Evolutionary conservation across 2,113 vertebrate genomes (phyloP), one percentile per base, ranked within the genome.

Genomic region (Perccottus glenii): DNA sequence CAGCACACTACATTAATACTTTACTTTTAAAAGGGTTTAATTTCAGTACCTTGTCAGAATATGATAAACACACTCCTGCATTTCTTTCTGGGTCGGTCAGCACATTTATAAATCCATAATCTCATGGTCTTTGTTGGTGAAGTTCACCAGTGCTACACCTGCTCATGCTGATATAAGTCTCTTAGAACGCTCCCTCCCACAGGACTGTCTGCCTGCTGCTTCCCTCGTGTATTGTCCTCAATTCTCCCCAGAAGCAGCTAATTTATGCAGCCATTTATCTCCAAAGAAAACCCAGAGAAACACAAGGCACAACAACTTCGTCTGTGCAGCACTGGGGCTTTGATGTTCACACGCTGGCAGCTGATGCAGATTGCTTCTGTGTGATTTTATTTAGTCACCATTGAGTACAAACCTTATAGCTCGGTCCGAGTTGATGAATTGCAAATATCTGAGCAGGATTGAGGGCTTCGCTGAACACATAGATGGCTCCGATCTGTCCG

Each of bases 361-460:
- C 69, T 64, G 61, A 81, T 70, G 55, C 56, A 66, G 40, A 70
- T 70, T 70, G 62, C 64, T 75, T 75, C 67, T 43, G 72, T 67
- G 70, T 81, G 74, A 86, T 72, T 62, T 85, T 62, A 76, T 83
- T 81, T 77, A 78, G 83, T 46, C 77, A 63, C 62, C 57, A 56
- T 71, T 33, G 16, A 83, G 81, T 62, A 81, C 85, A 64, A 93
- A 98, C 97, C 96, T 99, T 98, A 91, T 98, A 99, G 77, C 96
- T 94, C 75, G 96, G 94, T 84, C 96, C 96, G 45, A 99, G 92
- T 76, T 98, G 96, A 93, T 98, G 97, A 92, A 99, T 94, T 90
- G 97, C 97, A 93, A 98, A 98, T 91, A 98, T 98, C 90, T 99
- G 97, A 9, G 97, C 95, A 5, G 97, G 96, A 88, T 99, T 99